A percentile compares a stretch with the other conserved stretches of the same genome.
Conservation (phyloP, 2,888 invertebrate species). For the Thera obeliscata region DNA sequence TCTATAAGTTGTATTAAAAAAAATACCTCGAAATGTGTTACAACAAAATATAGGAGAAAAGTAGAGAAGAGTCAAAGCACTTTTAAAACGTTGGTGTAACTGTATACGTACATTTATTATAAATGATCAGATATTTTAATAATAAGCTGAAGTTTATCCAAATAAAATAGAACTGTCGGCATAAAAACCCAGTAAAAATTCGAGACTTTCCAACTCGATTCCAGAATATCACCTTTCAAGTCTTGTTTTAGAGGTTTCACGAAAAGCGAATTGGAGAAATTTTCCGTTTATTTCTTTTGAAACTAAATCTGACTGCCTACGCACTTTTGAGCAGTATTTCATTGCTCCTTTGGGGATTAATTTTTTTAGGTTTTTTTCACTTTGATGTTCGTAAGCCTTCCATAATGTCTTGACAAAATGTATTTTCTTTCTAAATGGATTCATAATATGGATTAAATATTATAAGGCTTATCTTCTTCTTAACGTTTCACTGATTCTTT, state of each 20-base stretch:
- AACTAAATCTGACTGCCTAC: slow-evolving; percentile 32
- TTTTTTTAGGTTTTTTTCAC: slow-evolving; percentile 11
- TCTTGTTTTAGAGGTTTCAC: slow-evolving; percentile 33
- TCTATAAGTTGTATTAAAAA: too few relatives aligned
- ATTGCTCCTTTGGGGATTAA: slow-evolving; percentile 20
- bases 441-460: too few relatives aligned
- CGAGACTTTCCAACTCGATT: slow-evolving; percentile 38
- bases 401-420: not conserved
- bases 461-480: too few relatives aligned
- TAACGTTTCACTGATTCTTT: too few relatives aligned
- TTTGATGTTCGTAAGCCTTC: slow-evolving; percentile 14
- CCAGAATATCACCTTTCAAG: slow-evolving; percentile 36
- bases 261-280: slow-evolving; percentile 31
- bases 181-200: slow-evolving; percentile 34
- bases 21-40: too few relatives aligned
- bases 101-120: slow-evolving; percentile 3
- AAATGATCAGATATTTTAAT: slow-evolving; percentile 2
- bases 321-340: slow-evolving; percentile 28
- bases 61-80: too few relatives aligned
- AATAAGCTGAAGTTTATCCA: slow-evolving; percentile 23
- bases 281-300: slow-evolving; percentile 34
- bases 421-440: not conserved
- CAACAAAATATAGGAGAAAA: too few relatives aligned
- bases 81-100: not conserved
- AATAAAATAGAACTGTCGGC: slow-evolving; percentile 20